Conservation (phyloP, 2,113 vertebrate species). For the Penelope pileata region DNA sequence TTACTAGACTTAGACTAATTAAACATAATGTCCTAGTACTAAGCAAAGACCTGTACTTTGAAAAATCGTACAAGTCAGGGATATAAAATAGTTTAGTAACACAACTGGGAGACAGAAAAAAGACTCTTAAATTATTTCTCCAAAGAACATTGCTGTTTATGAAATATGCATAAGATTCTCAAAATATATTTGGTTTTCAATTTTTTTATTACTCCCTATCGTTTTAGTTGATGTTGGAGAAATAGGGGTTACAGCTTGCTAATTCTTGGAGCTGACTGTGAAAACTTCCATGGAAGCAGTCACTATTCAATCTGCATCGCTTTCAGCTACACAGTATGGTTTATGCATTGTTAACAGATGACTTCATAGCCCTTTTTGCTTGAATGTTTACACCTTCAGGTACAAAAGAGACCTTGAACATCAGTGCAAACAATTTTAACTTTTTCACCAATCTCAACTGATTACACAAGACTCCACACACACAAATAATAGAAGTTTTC, state of each 20-base stretch:
- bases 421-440: neutral
- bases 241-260: neutral
- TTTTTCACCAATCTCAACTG: neutral
- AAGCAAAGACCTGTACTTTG: neutral
- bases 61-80: neutral
- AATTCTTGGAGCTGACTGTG: neutral
- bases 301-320: neutral
- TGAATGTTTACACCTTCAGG: neutral
- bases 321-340: neutral
- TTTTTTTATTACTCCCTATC: neutral
- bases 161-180: neutral
- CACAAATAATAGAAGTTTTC: neutral
- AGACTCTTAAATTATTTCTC: neutral
- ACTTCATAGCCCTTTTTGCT: neutral
- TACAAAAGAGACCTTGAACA: neutral
- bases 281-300: neutral
- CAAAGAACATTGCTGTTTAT: neutral
- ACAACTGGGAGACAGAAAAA: neutral
- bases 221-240: rapidly evolving
- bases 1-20: neutral
- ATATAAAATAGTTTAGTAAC: neutral
- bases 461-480: neutral
- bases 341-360: neutral
- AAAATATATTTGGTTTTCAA: neutral
- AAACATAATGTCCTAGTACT: neutral